These are phyloP conservation scores for Chouioia cunea DNA, from an alignment of 2,888 invertebrate genomes.

Conservation along the genomic window DNA sequence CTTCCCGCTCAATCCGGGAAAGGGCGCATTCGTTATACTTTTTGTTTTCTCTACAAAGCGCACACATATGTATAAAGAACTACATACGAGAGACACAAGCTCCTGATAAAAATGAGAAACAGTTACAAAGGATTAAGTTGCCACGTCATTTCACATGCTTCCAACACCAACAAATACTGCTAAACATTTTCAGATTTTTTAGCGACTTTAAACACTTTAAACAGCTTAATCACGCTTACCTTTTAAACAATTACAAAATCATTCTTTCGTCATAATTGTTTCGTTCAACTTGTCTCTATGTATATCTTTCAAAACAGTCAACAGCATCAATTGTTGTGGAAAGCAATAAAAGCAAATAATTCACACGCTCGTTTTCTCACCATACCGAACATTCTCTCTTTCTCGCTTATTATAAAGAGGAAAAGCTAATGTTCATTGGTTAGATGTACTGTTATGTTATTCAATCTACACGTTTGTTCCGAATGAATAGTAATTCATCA, in stretches of 20 bases:
- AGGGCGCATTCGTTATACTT: slow-evolving; percentile 22
- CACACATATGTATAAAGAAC: slow-evolving; percentile 47
- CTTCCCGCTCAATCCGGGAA: slow-evolving; percentile 19
- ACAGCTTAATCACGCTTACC: too few species aligned
- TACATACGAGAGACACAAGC: slow-evolving; percentile 42
- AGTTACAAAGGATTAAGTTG: slow-evolving; percentile 30
- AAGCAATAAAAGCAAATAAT: slow-evolving; percentile 20
- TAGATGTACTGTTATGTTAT: background rate
- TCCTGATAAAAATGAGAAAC: slow-evolving; percentile 39
- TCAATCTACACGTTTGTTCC: background rate
- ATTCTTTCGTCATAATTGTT: background rate
- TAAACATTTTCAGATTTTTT: background rate
- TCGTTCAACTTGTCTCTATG: too few species aligned
- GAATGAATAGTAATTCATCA: slow-evolving; percentile 16
- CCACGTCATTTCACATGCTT: slow-evolving; percentile 14
- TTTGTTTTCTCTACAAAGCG: slow-evolving; percentile 45
- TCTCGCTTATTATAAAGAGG: slow-evolving; percentile 8
- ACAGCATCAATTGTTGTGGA: slow-evolving; percentile 30
- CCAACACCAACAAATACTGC: slow-evolving; percentile 26
- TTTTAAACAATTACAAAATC: too few species aligned
- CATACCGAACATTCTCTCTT: slow-evolving; percentile 16
- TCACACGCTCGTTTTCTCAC: slow-evolving; percentile 20
- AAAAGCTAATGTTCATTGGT: slow-evolving; percentile 13
- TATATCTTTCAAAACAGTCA: slow-evolving; percentile 6
- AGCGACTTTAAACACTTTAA: too few species aligned